These are phyloP conservation scores for Ganaspis sp. DNA, from an alignment of 1,140 invertebrate genomes.

Conservation along the genomic window DNA sequence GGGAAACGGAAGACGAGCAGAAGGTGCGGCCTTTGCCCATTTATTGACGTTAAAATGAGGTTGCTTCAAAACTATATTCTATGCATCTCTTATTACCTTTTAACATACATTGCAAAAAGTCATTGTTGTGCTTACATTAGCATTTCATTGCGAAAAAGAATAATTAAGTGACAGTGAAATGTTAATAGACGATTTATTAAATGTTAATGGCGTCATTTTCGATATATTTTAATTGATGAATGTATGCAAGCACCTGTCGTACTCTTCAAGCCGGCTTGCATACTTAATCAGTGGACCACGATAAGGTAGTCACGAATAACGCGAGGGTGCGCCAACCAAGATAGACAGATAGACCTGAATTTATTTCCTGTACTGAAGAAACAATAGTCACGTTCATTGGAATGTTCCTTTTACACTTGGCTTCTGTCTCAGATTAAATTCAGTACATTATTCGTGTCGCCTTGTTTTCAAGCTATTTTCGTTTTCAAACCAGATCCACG, in stretches of 20 bases:
- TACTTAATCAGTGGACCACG: conserved; percentile 26
- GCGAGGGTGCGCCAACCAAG: not conserved
- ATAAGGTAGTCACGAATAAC: conserved; percentile 27
- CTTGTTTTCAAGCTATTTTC: no score
- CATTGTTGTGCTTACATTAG: not conserved
- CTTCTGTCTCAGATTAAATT: conserved; percentile 9
- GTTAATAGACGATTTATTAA: not conserved
- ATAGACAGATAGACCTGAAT: conserved; percentile 22
- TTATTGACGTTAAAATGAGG: conserved; percentile 21
- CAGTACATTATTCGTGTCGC: not conserved
- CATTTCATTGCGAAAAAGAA: not conserved
- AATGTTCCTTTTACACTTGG: conserved; percentile 18
- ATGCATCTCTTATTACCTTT: conserved; percentile 4
- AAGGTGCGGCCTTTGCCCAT: conserved; percentile 48
- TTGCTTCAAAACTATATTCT: not conserved
- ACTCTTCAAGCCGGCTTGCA: not conserved
- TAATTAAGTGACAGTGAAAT: not conserved
- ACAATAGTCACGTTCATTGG: conserved; percentile 25
- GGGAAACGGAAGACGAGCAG: conserved; percentile 46
- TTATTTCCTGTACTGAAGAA: conserved; percentile 26
- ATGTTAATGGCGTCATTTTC: not conserved
- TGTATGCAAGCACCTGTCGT: not conserved
- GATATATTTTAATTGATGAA: conserved; percentile 4
- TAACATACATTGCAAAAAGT: not conserved
- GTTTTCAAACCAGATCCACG: no score